A percentile compares a stretch with the other conserved stretches of the same genome.
Conservation (phyloP, 2,888 invertebrate genomes). For the Macaria liturata region DNA sequence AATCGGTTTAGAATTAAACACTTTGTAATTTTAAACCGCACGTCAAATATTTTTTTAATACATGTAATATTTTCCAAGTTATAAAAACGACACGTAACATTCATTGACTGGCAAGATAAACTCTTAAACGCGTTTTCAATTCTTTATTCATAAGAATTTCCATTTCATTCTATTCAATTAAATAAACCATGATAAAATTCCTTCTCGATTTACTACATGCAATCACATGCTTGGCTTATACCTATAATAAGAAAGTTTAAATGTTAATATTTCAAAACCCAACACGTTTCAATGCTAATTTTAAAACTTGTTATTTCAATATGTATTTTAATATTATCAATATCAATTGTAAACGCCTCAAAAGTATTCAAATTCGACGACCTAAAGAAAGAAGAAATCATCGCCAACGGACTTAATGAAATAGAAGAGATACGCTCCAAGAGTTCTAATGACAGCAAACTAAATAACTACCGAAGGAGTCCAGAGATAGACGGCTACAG, state of each 20-base stretch:
- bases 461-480: conserved; percentile 5
- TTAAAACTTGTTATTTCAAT: conserved; percentile 3
- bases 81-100: too few species aligned
- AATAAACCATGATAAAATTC: too few species aligned
- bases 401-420: neutral
- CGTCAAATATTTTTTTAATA: too few species aligned
- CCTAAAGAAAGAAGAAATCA: conserved; percentile 9
- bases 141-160: neutral
- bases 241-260: neutral
- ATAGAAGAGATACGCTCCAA: too few species aligned
- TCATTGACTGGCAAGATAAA: too few species aligned
- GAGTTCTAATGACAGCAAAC: too few species aligned
- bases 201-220: too few species aligned
- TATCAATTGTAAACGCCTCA: conserved; percentile 15
- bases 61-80: too few species aligned
- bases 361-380: conserved; percentile 10
- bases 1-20: too few species aligned
- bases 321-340: conserved; percentile 24
- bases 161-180: neutral
- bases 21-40: too few species aligned
- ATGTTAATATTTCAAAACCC: neutral
- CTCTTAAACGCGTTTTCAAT: too few species aligned
- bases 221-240: too few species aligned
- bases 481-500: conserved; percentile 2
- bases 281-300: conserved; percentile 10